Base-by-base conservation (phyloP, 2,797 vertebrate genomes). In the Rhinella marina region DNA sequence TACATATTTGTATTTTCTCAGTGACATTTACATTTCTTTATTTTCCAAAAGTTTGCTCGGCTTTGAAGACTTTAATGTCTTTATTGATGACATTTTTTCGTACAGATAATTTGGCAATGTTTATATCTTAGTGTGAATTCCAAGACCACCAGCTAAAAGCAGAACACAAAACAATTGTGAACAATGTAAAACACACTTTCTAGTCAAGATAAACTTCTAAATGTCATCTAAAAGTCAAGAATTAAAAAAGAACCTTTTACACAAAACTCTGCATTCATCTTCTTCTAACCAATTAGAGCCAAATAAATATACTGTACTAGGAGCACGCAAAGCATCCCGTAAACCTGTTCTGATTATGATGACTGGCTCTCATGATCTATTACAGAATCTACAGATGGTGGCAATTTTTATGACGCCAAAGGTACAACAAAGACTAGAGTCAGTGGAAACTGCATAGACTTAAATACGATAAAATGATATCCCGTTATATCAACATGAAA, bases 321-420 rank as follows among this genome's bases (percentile, higher is more conserved):
- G 8, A 80, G 41, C 54, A 75, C 7, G 16, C 29, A 41, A 54
- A 73, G 6, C 82, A 32, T 56, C 82, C 81, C 50, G 27, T 52
- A 70, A 57, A 77, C 56, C 48, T 62, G 41, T 41, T 41, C 41
- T 41, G 41, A 41, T 56, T 54, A 75, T 10, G 16, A 54, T 77
- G 50, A 61, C 78, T 72, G 32, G 3, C 7, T 21, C 61, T 72
- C 19, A 10, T 25, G n/a, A 25, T 62, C 76, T 57, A 48, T 70
- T 84, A 48, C 77, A 54, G 32, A 32, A 21, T 29, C 54, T 84
- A 56, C 87, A 88, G 75, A 85, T 88, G 87, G 64, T 80, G 62
- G 32, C 62, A 73, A 73, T 84, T 84, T 66, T 13, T 81, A 11
- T 80, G 27, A 81, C 25, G 27, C 62, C 66, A 81, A 79, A 57